These are phyloP conservation scores for Nemurella pictetii DNA, from an alignment of 2,888 invertebrate species.

Conservation along the genomic window DNA sequence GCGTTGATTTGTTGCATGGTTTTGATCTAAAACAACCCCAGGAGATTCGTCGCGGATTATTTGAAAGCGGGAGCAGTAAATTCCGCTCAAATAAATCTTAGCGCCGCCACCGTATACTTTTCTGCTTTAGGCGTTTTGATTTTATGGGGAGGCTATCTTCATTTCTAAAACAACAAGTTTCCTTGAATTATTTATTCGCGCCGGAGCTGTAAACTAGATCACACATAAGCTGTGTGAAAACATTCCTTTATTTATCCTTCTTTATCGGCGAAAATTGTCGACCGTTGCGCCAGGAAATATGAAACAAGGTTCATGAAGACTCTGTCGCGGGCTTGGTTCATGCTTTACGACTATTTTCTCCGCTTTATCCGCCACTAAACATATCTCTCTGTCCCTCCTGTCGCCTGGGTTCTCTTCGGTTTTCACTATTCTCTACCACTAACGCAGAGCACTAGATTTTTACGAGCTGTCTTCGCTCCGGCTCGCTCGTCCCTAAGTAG, in stretches of 20 bases:
- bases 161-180: not conserved
- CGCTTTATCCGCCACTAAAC: not conserved
- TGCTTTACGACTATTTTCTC: constrained; percentile 14
- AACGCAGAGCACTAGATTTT: not conserved
- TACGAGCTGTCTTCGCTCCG: not conserved
- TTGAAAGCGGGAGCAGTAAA: not conserved
- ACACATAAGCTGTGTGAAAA: constrained; percentile 2
- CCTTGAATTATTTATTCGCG: constrained; percentile 19
- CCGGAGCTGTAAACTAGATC: not conserved
- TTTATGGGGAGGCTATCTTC: not conserved
- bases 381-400: not conserved
- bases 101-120: not conserved
- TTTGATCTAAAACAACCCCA: constrained; percentile 5
- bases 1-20: constrained; percentile 8
- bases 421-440: not conserved
- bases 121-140: not conserved
- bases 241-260: constrained; percentile 13
- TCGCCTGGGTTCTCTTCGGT: not conserved
- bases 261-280: not conserved
- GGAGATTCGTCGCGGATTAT: constrained; percentile 4
- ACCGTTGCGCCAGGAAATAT: not conserved
- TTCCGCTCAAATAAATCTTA: not conserved
- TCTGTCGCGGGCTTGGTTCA: not conserved
- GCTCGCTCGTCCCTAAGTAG: not conserved
- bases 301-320: not conserved